Evolutionary conservation across 1,140 invertebrate species (phyloP), one percentile per base, ranked within the genome.

Genomic region (Zaprionus inermis): DNA sequence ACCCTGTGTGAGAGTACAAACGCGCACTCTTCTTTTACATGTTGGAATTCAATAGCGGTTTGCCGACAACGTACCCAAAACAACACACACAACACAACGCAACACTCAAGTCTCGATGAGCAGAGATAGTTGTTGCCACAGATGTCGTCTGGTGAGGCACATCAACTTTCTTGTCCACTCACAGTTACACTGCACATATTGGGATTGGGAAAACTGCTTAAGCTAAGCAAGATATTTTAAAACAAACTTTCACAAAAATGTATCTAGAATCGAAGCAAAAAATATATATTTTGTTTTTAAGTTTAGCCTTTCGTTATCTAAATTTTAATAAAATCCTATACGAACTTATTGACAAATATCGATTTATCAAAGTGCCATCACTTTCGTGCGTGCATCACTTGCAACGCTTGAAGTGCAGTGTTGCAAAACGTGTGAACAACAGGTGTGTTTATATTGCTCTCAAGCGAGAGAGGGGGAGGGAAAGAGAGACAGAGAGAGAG

Each of bases 21-120:
- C n/a, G n/a, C n/a, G n/a, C n/a, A n/a, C n/a, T n/a, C n/a, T n/a
- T n/a, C n/a, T n/a, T n/a, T n/a, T 56, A 60, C 38, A 55, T 55
- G 60, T 63, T 57, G 67, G 58, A 64, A 71, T 75, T 44, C 63
- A 74, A 28, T 22, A 14, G 61, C 54, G 14, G 55, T 38, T 36
- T 28, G 3, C 12, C 54, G 55, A 12, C 16, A 22, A 18, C 52
- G 18, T 57, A 66, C 34, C 67, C 44, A 75, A 75, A 75, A 58
- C 69, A 66, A 76, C 46, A 49, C 56, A 72, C 52, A 38, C 52
- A 57, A 36, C 28, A 61, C 16, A 36, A 46, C 16, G 30, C 60
- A n/a, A n/a, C n/a, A n/a, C 18, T 64, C 61, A 32, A 52, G 55
- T 57, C 38, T 59, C 22, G 32, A 70, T 10, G 41, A 55, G 49